These are phyloP conservation scores for Octonoba sinensis DNA, from an alignment of 2,888 invertebrate species.

Conservation along the genomic window DNA sequence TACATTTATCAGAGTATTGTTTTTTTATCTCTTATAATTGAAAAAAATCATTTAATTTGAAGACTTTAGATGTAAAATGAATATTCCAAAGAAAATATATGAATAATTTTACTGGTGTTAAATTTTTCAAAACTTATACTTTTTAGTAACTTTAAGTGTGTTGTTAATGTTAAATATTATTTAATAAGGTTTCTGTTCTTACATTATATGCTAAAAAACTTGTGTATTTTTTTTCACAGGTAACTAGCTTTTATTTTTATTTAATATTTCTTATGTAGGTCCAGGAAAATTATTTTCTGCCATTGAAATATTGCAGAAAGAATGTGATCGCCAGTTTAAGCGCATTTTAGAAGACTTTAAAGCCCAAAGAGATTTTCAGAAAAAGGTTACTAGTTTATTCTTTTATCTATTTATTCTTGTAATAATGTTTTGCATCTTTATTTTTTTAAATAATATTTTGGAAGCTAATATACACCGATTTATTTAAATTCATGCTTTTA, in stretches of 20 bases:
- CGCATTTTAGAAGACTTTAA: slow-evolving; percentile 81
- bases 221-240: not conserved
- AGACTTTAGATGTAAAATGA: no score
- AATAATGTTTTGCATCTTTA: no score
- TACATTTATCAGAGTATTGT: not conserved
- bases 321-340: slow-evolving; percentile 80
- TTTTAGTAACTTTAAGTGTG: no score
- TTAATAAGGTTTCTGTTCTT: no score
- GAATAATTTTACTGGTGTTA: no score
- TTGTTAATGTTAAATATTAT: no score
- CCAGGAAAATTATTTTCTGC: slow-evolving; percentile 81
- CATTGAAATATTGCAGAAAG: slow-evolving; percentile 80
- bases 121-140: no score
- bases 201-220: not conserved
- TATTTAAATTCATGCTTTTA: no score
- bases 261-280: slow-evolving; percentile 71
- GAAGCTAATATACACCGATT: no score
- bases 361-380: slow-evolving; percentile 77
- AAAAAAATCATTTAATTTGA: no score
- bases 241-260: not conserved
- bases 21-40: not conserved
- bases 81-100: no score
- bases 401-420: slow-evolving; percentile 4
- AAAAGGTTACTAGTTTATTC: slow-evolving; percentile 75
- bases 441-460: no score